Conservation (phyloP, 2,888 invertebrate species). For the Hypsopygia costalis region DNA sequence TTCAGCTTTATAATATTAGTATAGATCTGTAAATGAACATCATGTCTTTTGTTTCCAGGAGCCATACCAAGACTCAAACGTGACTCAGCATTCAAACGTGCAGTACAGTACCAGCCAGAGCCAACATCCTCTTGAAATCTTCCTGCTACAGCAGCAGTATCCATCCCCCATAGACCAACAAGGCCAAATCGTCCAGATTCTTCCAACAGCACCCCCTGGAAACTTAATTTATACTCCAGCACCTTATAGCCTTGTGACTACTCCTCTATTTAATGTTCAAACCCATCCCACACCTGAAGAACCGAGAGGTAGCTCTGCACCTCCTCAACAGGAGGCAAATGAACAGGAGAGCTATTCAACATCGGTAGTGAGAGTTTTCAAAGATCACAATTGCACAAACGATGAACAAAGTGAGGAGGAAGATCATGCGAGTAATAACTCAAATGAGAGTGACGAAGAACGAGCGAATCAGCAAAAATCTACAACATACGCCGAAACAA, state of each 20-base stretch:
- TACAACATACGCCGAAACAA: constrained; percentile 35
- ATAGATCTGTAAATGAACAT: too few species aligned
- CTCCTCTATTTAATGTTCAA: constrained; percentile 36
- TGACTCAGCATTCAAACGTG: constrained; percentile 15
- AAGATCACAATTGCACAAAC: constrained; percentile 57
- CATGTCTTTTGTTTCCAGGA: neutral
- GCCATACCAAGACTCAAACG: constrained; percentile 14
- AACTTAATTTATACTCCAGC: constrained; percentile 16
- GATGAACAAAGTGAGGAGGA: constrained; percentile 27
- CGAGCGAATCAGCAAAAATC: constrained; percentile 25
- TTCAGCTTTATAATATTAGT: too few species aligned
- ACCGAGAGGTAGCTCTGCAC: constrained; percentile 25
- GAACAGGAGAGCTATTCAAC: constrained; percentile 33
- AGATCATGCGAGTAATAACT: constrained; percentile 39
- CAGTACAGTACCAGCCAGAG: constrained; percentile 14
- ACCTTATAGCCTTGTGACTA: constrained; percentile 22
- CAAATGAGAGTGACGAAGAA: constrained; percentile 26
- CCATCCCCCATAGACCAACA: constrained; percentile 18
- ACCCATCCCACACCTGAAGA: constrained; percentile 26
- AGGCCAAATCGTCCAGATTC: constrained; percentile 28
- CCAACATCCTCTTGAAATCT: constrained; percentile 53
- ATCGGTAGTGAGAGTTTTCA: constrained; percentile 60
- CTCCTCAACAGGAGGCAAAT: constrained; percentile 39
- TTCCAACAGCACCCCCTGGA: constrained; percentile 21
- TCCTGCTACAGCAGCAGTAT: constrained; percentile 51